A percentile compares a stretch with the other conserved stretches of the same genome.
Conservation (phyloP, 2,797 vertebrate species). For the Pitangus sulphuratus region DNA sequence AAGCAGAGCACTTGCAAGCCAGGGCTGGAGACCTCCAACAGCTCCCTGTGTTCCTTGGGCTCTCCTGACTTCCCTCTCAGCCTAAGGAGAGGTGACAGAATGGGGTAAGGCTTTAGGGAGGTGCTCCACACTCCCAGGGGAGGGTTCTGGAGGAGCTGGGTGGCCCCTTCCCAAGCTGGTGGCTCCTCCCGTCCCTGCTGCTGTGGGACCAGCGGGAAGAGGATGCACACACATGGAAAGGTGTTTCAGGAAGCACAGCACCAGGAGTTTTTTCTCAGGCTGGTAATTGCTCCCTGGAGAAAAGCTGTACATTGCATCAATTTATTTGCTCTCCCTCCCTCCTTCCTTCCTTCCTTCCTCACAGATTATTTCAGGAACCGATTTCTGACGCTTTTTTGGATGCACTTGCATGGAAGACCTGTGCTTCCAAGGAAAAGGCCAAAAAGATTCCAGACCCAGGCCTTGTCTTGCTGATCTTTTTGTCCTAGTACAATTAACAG, state of each 20-base stretch:
- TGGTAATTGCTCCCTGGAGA: conserved; percentile 71
- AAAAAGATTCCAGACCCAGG: not conserved
- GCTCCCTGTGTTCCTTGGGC: not conserved
- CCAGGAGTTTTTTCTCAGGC: conserved; percentile 12
- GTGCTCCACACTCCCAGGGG: accelerated
- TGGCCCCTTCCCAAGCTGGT: not conserved
- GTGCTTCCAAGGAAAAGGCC: not conserved
- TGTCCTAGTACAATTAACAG: not conserved
- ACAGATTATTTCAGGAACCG: conserved; percentile 61
- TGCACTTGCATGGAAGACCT: not conserved
- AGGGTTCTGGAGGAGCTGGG: not conserved
- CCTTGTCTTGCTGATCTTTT: not conserved
- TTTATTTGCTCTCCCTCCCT: not conserved
- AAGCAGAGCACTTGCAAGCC: not conserved
- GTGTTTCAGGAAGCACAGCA: not conserved
- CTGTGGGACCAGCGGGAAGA: not conserved
- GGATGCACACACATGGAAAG: not conserved
- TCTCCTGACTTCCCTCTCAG: not conserved
- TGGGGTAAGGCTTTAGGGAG: not conserved
- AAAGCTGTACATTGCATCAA: not conserved
- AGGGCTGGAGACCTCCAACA: not conserved
- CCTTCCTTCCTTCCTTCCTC: not conserved
- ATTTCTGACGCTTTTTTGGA: conserved; percentile 22
- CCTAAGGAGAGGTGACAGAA: not conserved
- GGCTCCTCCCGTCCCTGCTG: not conserved